Evolutionary conservation across 2,797 vertebrate genomes (phyloP).

Genomic region (Astyanax mexicanus): DNA sequence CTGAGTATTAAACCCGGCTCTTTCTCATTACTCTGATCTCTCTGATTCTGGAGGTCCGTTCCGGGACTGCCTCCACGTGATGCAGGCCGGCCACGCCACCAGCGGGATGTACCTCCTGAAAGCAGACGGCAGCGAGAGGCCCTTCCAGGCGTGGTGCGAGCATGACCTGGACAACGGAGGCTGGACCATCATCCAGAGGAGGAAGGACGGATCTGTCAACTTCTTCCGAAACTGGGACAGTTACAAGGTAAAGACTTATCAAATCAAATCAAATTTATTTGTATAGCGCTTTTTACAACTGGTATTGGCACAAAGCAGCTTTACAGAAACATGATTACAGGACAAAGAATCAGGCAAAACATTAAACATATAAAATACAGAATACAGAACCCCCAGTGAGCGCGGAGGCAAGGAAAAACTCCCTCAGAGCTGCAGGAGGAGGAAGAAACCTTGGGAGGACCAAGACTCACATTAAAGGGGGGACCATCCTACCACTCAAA

Average conservation of each 20-base stretch:
- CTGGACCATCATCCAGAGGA: slow-evolving; percentile 95
- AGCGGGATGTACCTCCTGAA: slow-evolving; percentile 94
- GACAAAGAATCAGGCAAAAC: too few relatives aligned
- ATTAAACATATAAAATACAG: too few relatives aligned
- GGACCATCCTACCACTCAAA: too few relatives aligned
- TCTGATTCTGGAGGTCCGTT: slow-evolving; percentile 85
- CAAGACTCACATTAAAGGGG: too few relatives aligned
- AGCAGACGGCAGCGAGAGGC: slow-evolving; percentile 83
- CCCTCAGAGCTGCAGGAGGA: too few relatives aligned
- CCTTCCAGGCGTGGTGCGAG: slow-evolving; percentile 93
- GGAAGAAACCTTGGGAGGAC: too few relatives aligned
- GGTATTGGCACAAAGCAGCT: too few relatives aligned
- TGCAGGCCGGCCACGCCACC: slow-evolving; percentile 87
- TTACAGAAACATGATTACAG: too few relatives aligned
- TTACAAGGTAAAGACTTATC: slow-evolving; percentile 92
- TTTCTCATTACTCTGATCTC: slow-evolving; percentile 9
- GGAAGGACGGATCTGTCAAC: slow-evolving; percentile 94
- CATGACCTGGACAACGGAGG: slow-evolving; percentile 94
- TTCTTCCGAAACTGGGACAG: slow-evolving; percentile 98
- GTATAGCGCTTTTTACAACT: too few relatives aligned
- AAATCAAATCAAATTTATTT: too few relatives aligned
- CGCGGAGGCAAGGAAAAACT: too few relatives aligned
- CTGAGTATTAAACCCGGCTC: neutral
- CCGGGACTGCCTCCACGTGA: slow-evolving; percentile 92
- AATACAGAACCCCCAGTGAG: too few relatives aligned